Evolutionary conservation across 2,113 vertebrate species (phyloP).

Genomic region (Tupaia tana): DNA sequence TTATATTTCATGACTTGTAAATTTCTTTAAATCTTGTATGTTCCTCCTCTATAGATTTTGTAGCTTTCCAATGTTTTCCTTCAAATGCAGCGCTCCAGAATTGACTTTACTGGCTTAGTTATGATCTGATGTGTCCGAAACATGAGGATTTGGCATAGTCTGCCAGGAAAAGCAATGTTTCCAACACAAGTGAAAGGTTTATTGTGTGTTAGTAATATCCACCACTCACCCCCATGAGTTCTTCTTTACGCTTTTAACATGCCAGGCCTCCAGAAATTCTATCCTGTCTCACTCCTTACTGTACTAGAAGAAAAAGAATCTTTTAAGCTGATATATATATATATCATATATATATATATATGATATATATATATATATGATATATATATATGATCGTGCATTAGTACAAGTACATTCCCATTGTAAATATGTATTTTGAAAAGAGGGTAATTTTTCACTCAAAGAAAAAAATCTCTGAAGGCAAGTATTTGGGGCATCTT

Average conservation of each 20-base stretch:
- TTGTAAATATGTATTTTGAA: background rate
- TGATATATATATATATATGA: background rate
- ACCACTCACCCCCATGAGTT: background rate
- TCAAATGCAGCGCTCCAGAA: background rate
- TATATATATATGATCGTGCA: background rate
- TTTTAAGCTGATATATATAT: background rate
- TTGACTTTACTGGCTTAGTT: background rate
- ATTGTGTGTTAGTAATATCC: background rate
- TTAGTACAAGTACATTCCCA: background rate
- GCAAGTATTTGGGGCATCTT: background rate
- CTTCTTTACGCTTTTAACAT: background rate
- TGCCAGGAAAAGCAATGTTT: background rate
- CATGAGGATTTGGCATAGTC: background rate
- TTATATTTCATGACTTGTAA: background rate
- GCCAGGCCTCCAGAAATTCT: background rate
- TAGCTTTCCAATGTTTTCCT: background rate
- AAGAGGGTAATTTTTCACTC: background rate
- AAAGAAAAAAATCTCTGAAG: background rate
- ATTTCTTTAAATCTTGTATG: background rate
- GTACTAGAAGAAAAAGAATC: background rate
- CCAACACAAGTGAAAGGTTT: background rate
- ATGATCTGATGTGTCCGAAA: background rate
- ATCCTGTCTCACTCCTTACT: background rate
- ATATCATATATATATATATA: no score
- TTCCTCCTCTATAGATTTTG: background rate